These are phyloP conservation scores for Champsocephalus esox DNA, from an alignment of 2,797 vertebrate species.

Conservation along the genomic window DNA sequence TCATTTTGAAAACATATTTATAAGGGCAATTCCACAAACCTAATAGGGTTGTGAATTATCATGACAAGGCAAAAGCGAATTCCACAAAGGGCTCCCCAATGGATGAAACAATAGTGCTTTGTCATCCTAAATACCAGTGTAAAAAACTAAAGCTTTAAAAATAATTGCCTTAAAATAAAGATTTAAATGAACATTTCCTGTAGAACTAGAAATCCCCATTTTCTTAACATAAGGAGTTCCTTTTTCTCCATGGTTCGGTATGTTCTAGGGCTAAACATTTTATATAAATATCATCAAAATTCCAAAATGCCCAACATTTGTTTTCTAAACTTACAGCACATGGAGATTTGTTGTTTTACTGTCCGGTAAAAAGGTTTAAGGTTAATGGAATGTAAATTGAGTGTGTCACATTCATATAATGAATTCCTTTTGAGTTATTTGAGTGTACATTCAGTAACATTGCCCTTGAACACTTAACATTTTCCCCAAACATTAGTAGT, in stretches of 20 bases:
- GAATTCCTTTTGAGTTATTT: conserved; percentile 11
- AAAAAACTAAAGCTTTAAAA: too few relatives aligned
- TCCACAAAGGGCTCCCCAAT: too few relatives aligned
- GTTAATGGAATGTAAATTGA: conserved; percentile 2
- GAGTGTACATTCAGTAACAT: not conserved
- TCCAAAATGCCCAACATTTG: not conserved
- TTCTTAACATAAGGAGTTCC: not conserved
- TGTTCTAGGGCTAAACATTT: not conserved
- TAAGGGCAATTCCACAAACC: too few relatives aligned
- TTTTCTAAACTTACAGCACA: not conserved
- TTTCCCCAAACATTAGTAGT: not conserved
- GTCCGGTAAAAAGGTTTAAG: not conserved
- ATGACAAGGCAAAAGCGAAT: too few relatives aligned
- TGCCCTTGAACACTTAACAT: conserved; percentile 2
- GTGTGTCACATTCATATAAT: conserved; percentile 6
- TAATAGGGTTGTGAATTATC: too few relatives aligned
- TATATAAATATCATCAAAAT: too few relatives aligned
- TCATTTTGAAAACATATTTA: not conserved
- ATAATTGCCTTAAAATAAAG: not conserved
- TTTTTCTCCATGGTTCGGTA: not conserved
- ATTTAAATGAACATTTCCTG: not conserved
- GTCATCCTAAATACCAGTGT: too few relatives aligned
- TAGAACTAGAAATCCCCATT: not conserved
- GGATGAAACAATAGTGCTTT: too few relatives aligned
- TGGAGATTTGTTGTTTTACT: not conserved